These are phyloP conservation scores for Ophthalmolycus amberensis DNA, from an alignment of 2,113 vertebrate species.

Conservation along the genomic window DNA sequence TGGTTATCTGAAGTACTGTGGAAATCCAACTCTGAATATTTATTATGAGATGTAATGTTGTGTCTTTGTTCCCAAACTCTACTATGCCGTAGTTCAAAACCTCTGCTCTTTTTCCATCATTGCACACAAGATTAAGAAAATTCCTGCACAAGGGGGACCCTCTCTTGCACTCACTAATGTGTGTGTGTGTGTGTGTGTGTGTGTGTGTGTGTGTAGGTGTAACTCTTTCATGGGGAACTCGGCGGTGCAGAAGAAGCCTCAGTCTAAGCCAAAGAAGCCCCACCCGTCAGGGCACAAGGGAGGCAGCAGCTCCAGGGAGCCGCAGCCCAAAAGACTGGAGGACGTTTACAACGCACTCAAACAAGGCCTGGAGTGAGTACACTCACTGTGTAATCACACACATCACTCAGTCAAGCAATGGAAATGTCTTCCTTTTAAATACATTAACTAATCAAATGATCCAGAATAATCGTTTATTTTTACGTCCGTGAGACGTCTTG, in stretches of 20 bases:
- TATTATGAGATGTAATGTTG: neutral
- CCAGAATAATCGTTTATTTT: neutral
- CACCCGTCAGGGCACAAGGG: slow-evolving; percentile 93
- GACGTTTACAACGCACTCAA: slow-evolving; percentile 94
- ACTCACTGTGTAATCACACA: neutral
- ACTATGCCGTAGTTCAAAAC: neutral
- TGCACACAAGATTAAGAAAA: neutral
- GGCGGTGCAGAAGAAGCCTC: slow-evolving; percentile 92
- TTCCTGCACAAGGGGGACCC: neutral
- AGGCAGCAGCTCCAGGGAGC: slow-evolving; percentile 89
- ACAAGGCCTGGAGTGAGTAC: slow-evolving; percentile 93
- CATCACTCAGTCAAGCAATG: neutral
- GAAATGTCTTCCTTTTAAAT: neutral
- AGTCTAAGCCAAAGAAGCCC: slow-evolving; percentile 94
- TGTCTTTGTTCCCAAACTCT: neutral
- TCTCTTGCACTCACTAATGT: neutral
- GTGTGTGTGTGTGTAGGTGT: slow-evolving; percentile 84
- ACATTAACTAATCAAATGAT: slow-evolving; percentile 3
- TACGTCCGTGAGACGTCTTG: neutral
- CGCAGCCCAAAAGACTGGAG: slow-evolving; percentile 93
- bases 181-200: neutral
- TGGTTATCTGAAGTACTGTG: slow-evolving; percentile 3
- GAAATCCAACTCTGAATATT: slow-evolving; percentile 1
- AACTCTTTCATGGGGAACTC: slow-evolving; percentile 98
- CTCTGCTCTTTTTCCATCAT: neutral